Base-by-base conservation (phyloP, 2,113 vertebrate species). In the Chaetura pelagica region DNA sequence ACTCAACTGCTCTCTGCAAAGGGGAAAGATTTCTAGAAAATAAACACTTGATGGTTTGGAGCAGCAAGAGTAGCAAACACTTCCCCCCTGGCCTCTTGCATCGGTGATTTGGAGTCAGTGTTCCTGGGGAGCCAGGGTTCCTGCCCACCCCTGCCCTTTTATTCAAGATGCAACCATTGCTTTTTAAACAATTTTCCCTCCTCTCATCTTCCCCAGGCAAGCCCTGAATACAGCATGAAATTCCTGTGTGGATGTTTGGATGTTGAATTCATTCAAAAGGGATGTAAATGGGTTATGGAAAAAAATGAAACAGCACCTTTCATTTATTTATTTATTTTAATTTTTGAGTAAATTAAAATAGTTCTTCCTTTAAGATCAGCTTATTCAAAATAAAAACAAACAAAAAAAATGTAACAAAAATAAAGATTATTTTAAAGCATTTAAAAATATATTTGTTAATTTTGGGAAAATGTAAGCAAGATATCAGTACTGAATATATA, bases 91-190 rank as follows among this genome's bases (percentile, higher is more conserved):
- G 10, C 22, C 21, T 12, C 12, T 15, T 54, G 1, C 27, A 30
- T 0, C 23, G 17, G 15, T 23, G 21, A 20, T 35, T 59, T 59
- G 0, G 1, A 29, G n/a, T 38, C n/a, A 34, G 76, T 1, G 2
- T 2, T 13, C 12, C 1, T 13, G 24, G n/a, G 22, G n/a, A 58
- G 6, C 16, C 40, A 15, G 46, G 34, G 32, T 29, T 34, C n/a
- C 18, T 32, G 18, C 30, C 22, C 20, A 34, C 15, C 21, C 19
- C 1, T 10, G 23, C 12, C 75, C 21, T 58, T 38, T 7, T 51
- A 23, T 2, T 81, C 21, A 59, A 40, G 27, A n/a, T 16, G 27
- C 3, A 61, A 20, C 12, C 21, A 38, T 27, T 12, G 4, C 9
- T 48, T 84, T 29, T 83, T 55, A 74, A 69, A 74, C 20, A 18